Base-by-base conservation (phyloP, 92 coral and sea anemone species). In the Phymanthus crucifer region DNA sequence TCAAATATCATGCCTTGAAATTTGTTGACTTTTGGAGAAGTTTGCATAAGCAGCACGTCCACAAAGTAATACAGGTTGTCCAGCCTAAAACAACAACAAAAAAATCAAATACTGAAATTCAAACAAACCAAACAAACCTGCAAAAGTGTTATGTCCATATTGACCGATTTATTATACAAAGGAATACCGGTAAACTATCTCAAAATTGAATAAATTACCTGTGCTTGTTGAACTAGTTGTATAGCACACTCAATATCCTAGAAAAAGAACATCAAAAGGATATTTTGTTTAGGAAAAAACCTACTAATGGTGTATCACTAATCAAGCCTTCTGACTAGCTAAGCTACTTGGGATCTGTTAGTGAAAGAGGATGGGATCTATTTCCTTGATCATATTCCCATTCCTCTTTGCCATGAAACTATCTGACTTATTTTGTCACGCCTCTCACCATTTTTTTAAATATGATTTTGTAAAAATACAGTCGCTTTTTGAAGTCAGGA, bases 41-140 rank as follows among this genome's bases (percentile, higher is more conserved):
- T 95, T 95, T 66, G 94, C 91, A 72, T 83, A 93, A 19, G 95
- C 93, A 66, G 92, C 89, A 38, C 94, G 87, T 17, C 98, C 98
- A 89, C 95, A 80, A 57, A 95, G 79, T 6, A 86, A 69, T 45
- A 95, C 85, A n/a, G 90, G 78, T 52, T 85, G 78, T 18, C 89
- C 92, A 87, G 77, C 74, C 89, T 89, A 40, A 11, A 66, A 52
- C 61, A 40, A n/a, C n/a, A 68, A 6, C 35, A 78, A 35, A 26
- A 23, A 35, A 2, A 58, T 32, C 2, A n/a, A 70, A 40, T 48
- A 13, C 18, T 37, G 13, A 3, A 23, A 8, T 27, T 23, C 11
- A 77, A 65, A n/a, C 54, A 18, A 24, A 27, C 29, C 9, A 66
- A 4, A 66, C 35, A 23, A 68, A 78, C 6, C 23, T 27, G 26